Evolutionary conservation across 2,113 vertebrate genomes (phyloP).

Genomic region (Lepidothrix coronata): DNA sequence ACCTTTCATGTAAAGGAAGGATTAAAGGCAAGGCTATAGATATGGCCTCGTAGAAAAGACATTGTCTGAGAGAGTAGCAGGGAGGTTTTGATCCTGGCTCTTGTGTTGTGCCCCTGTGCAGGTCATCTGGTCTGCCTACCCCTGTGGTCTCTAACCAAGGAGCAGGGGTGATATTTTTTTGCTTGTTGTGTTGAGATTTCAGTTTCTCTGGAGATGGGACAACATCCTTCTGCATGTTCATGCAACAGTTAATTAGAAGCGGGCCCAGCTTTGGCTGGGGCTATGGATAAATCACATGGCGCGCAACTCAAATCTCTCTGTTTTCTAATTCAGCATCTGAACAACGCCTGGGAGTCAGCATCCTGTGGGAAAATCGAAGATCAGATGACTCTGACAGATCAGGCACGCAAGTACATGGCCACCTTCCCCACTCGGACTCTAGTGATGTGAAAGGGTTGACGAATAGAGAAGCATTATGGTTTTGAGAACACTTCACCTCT

Average conservation of each 20-base stretch:
- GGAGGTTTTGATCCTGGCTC: not conserved
- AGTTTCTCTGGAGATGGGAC: not conserved
- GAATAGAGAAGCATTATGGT: constrained; percentile 74
- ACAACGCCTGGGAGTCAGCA: constrained; percentile 84
- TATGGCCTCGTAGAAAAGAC: not conserved
- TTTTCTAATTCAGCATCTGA: constrained; percentile 74
- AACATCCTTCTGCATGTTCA: not conserved
- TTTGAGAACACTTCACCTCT: constrained; percentile 80
- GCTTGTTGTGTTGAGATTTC: not conserved
- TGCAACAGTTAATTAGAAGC: accelerated
- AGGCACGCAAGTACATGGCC: constrained; percentile 88
- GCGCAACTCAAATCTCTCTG: not conserved
- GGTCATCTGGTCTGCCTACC: not conserved
- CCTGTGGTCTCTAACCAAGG: not conserved
- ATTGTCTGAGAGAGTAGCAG: not conserved
- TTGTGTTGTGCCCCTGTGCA: not conserved
- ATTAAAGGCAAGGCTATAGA: not conserved
- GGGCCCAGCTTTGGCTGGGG: accelerated
- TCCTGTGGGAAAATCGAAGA: constrained; percentile 92
- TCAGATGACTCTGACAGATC: constrained; percentile 82
- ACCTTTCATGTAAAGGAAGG: not conserved
- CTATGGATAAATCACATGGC: accelerated
- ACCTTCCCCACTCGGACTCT: constrained; percentile 89
- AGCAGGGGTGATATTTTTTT: not conserved
- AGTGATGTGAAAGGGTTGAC: constrained; percentile 84